Evolutionary conservation across 2,888 invertebrate genomes (phyloP).

Genomic region (Azorinus chamasolen): DNA sequence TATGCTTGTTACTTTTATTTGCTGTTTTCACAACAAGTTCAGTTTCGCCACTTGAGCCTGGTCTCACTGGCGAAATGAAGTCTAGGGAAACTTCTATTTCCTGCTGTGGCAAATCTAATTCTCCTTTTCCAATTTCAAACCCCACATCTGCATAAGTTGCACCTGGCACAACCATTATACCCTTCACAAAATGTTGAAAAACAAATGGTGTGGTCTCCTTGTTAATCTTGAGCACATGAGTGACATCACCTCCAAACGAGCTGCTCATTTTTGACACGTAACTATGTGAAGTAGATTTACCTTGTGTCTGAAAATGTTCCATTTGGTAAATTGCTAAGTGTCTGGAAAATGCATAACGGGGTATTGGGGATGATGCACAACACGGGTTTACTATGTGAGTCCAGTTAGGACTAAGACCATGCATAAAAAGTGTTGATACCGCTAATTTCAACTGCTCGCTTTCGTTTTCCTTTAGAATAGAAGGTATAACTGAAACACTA

Average conservation of each 20-base stretch:
- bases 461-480: conserved; percentile 50
- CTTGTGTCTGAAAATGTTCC: background rate
- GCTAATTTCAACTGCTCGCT: conserved; percentile 27
- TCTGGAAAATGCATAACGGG: conserved; percentile 49
- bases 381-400: conserved; percentile 14
- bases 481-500: conserved; percentile 21
- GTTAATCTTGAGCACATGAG: conserved; percentile 16
- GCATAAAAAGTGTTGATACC: conserved; percentile 36
- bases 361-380: conserved; percentile 37
- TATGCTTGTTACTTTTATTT: background rate
- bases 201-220: conserved; percentile 53
- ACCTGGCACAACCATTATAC: conserved; percentile 59
- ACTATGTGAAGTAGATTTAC: background rate
- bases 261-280: too few species aligned
- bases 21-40: background rate
- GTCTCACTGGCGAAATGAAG: background rate
- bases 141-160: conserved; percentile 60
- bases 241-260: background rate
- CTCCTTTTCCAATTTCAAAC: conserved; percentile 40
- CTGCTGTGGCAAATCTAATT: background rate
- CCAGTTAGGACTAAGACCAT: conserved; percentile 51
- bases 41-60: background rate
- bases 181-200: conserved; percentile 60
- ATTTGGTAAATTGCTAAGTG: background rate
- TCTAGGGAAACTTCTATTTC: background rate